These are phyloP conservation scores for Platysternon megacephalum DNA, from an alignment of 2,113 vertebrate species.

Conservation along the genomic window DNA sequence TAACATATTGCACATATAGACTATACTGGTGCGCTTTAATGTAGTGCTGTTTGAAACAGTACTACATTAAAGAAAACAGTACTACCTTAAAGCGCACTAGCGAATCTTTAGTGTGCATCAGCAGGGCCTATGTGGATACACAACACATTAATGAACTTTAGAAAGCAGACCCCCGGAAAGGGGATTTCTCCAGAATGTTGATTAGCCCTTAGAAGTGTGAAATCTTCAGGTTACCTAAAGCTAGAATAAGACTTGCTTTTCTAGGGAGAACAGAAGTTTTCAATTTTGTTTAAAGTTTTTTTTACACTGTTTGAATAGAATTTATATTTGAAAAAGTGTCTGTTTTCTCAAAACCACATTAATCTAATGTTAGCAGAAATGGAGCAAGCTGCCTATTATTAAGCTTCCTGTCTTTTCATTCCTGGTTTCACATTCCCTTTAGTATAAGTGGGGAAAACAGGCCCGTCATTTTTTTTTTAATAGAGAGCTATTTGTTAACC, in stretches of 20 bases:
- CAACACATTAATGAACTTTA: not conserved
- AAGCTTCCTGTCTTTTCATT: not conserved
- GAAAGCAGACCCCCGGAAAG: not conserved
- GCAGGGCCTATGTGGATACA: not conserved
- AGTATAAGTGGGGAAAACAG: not conserved
- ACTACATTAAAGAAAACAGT: not conserved
- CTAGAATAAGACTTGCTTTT: not conserved
- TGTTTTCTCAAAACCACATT: not conserved
- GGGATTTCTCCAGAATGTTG: not conserved
- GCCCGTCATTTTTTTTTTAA: not conserved
- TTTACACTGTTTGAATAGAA: not conserved
- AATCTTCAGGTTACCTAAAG: not conserved
- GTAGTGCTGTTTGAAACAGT: not conserved
- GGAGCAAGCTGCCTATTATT: not conserved
- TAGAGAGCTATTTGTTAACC: not conserved
- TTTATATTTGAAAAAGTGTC: not conserved
- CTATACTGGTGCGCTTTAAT: not conserved
- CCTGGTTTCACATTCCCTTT: not conserved
- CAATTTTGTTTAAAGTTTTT: not conserved
- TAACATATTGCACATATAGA: not conserved
- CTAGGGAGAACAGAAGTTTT: not conserved
- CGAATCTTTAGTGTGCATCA: not conserved
- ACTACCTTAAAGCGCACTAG: not conserved
- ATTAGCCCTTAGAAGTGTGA: not conserved
- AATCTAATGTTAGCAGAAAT: not conserved